A percentile compares a stretch with the other conserved stretches of the same genome.
Conservation (phyloP, 92 coral and sea anemone genomes). For the Hydrozoanthus gracilis region DNA sequence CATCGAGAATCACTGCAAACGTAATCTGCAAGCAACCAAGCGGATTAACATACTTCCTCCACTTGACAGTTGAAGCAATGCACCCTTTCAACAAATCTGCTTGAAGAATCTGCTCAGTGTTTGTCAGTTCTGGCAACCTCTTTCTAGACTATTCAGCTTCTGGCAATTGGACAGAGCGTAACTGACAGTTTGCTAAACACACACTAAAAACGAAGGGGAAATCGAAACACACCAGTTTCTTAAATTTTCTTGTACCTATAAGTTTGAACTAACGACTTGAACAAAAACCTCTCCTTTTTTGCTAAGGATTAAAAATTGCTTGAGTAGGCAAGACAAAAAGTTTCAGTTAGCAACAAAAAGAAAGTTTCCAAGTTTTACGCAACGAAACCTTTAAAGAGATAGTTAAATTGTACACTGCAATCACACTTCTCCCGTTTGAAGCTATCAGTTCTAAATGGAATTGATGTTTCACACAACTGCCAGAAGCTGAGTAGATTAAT, state of each 20-base stretch:
- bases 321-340: too few species aligned
- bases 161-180: neutral
- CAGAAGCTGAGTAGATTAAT: constrained; percentile 19
- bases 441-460: neutral
- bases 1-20: too few species aligned
- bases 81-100: neutral
- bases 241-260: too few species aligned
- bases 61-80: neutral
- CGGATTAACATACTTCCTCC: neutral
- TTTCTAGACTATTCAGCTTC: constrained; percentile 2
- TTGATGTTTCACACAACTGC: neutral
- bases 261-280: too few species aligned
- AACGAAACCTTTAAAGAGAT: too few species aligned
- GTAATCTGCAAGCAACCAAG: too few species aligned
- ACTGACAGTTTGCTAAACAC: neutral
- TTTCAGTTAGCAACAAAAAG: too few species aligned
- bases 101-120: neutral
- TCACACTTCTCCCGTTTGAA: neutral
- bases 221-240: too few species aligned
- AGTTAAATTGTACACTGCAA: too few species aligned
- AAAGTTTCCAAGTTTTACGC: too few species aligned
- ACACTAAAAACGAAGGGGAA: neutral
- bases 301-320: too few species aligned
- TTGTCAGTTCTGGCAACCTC: neutral
- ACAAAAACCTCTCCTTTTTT: too few species aligned